phyloP scores from a whole-genome alignment of 2,888 invertebrate species.

The Drosophila greeni region DNA sequence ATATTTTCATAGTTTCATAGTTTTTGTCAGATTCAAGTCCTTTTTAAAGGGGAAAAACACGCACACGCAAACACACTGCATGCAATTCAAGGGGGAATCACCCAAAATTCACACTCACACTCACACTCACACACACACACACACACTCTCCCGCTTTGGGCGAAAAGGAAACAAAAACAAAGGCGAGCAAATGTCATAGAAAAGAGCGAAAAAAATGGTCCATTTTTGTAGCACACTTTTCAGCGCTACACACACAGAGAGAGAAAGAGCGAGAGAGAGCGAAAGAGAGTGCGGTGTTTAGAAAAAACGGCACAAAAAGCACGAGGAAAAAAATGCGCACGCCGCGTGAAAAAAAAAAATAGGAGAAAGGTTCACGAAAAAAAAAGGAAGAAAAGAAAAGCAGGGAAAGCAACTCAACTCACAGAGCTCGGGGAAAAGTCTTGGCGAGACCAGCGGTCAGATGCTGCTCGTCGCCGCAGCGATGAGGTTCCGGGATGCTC shows the following conservation, averaged over 20 bases:
- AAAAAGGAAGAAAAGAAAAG: slow-evolving; percentile 6
- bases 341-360: slow-evolving; percentile 22
- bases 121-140: not conserved
- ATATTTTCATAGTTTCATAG: slow-evolving; percentile 31
- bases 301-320: slow-evolving; percentile 71
- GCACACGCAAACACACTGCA: not conserved
- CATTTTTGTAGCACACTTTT: slow-evolving; percentile 59
- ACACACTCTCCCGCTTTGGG: not conserved
- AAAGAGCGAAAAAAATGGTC: slow-evolving; percentile 26
- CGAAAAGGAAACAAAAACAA: slow-evolving; percentile 22
- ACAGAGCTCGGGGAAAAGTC: slow-evolving; percentile 15
- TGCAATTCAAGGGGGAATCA: slow-evolving; percentile 30
- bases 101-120: slow-evolving; percentile 3
- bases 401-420: slow-evolving; percentile 33
- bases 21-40: slow-evolving; percentile 7
- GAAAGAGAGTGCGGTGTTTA: slow-evolving; percentile 48
- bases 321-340: slow-evolving; percentile 42
- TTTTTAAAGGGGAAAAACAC: not conserved
- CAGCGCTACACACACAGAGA: slow-evolving; percentile 9
- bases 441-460: slow-evolving; percentile 26
- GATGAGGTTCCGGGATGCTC: slow-evolving; percentile 22
- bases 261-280: slow-evolving; percentile 1
- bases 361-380: slow-evolving; percentile 12
- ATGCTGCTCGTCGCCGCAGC: slow-evolving; percentile 21
- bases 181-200: slow-evolving; percentile 13